Conservation (phyloP, 2,113 vertebrate genomes). For the Isichthys henryi region DNA sequence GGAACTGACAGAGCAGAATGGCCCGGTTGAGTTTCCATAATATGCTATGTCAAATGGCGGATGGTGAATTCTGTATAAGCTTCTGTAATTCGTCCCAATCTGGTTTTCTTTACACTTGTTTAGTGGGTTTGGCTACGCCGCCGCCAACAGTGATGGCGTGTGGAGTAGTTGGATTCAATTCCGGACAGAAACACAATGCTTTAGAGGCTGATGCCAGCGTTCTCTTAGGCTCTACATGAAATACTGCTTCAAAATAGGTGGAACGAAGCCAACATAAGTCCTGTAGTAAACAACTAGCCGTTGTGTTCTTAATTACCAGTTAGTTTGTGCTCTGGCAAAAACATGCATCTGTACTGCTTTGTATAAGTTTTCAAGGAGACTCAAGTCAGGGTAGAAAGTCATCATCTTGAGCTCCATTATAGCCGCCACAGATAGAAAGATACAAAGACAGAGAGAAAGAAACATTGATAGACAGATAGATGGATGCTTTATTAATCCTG, state of each 20-base stretch:
- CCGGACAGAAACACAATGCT: neutral
- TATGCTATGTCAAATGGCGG: constrained; percentile 17
- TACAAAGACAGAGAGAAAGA: neutral
- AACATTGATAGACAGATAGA: neutral
- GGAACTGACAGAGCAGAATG: constrained; percentile 30
- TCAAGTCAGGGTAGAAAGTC: neutral
- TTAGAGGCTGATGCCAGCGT: neutral
- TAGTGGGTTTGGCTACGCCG: neutral
- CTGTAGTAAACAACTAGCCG: constrained; percentile 27
- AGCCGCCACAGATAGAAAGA: neutral
- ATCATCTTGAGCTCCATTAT: neutral
- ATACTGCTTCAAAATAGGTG: constrained; percentile 21
- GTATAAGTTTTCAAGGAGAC: constrained; percentile 4
- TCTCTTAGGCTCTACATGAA: neutral
- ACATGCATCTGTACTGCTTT: neutral
- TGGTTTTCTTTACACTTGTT: constrained; percentile 14
- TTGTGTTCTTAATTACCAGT: constrained; percentile 27
- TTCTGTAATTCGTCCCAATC: constrained; percentile 25
- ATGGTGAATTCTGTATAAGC: constrained; percentile 24
- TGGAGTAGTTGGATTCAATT: neutral
- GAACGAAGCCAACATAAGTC: constrained; percentile 8
- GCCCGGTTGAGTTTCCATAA: constrained; percentile 27
- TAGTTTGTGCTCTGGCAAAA: constrained; percentile 16
- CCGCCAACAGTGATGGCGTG: neutral
- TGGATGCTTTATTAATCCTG: neutral